Evolutionary conservation across 1,140 invertebrate species (phyloP).

Genomic region (Cydia strobilella): DNA sequence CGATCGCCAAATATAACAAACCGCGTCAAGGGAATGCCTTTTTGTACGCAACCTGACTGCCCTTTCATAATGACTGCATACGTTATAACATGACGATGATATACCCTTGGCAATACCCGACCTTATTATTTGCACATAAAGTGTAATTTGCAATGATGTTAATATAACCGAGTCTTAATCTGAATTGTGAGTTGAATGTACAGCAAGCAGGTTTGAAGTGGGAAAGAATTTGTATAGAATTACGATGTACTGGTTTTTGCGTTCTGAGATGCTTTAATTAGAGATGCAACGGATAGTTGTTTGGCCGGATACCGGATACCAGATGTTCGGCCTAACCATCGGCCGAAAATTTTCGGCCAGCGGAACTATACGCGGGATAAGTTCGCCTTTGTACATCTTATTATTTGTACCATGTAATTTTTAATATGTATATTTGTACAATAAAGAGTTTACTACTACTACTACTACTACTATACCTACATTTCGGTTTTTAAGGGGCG

Average conservation of each 20-base stretch:
- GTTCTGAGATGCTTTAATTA: background rate
- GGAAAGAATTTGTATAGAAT: constrained; percentile 26
- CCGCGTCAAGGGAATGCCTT: background rate
- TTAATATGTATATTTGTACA: no score
- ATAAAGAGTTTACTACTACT: no score
- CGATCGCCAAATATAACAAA: background rate
- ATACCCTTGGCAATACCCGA: background rate
- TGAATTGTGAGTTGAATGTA: constrained; percentile 9
- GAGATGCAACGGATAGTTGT: no score
- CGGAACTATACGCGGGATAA: no score
- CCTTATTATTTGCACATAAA: constrained; percentile 18
- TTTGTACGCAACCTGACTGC: constrained; percentile 9
- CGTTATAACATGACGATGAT: constrained; percentile 7
- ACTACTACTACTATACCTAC: no score
- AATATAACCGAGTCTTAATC: background rate
- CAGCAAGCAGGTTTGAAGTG: constrained; percentile 10
- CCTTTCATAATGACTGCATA: constrained; percentile 13
- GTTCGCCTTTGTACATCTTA: no score
- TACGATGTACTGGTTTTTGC: background rate
- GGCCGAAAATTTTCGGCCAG: no score
- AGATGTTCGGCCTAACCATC: no score
- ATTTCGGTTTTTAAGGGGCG: no score
- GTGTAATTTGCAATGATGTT: background rate
- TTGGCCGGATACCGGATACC: no score
- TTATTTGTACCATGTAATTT: no score